Evolutionary conservation across 2,888 invertebrate species (phyloP).

Genomic region (Xylocampa areola): DNA sequence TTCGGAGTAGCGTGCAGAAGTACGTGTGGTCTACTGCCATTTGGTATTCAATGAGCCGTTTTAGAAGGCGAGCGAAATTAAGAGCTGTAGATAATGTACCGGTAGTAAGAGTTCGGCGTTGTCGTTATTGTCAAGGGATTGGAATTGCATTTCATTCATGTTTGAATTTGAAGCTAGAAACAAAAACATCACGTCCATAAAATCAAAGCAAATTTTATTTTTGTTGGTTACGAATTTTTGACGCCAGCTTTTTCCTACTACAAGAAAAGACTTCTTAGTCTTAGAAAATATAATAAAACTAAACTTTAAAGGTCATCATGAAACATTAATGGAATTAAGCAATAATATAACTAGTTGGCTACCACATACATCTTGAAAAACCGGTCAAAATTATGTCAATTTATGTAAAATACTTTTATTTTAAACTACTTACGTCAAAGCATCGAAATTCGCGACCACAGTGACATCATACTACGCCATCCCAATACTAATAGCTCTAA

Average conservation of each 20-base stretch:
- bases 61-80: conserved; percentile 65
- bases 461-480: conserved; percentile 52
- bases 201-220: not conserved
- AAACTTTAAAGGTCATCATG: too few relatives aligned
- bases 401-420: conserved; percentile 1
- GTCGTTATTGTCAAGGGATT: conserved; percentile 22
- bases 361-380: not conserved
- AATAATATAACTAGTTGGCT: too few relatives aligned
- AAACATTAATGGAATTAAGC: too few relatives aligned
- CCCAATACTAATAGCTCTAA: conserved; percentile 30
- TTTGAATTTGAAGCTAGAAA: not conserved
- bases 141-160: conserved; percentile 7
- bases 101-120: conserved; percentile 41
- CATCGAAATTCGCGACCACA: conserved; percentile 20
- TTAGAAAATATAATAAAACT: too few relatives aligned
- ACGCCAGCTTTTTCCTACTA: too few relatives aligned
- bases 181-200: not conserved
- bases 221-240: not conserved
- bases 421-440: conserved; percentile 36
- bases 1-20: conserved; percentile 72
- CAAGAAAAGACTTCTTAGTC: too few relatives aligned
- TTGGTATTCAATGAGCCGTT: conserved; percentile 81
- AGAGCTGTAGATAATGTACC: conserved; percentile 50
- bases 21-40: conserved; percentile 73
- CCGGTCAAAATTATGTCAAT: not conserved